These are phyloP conservation scores for Psettodes erumei DNA, from an alignment of 2,113 vertebrate species.

Conservation along the genomic window DNA sequence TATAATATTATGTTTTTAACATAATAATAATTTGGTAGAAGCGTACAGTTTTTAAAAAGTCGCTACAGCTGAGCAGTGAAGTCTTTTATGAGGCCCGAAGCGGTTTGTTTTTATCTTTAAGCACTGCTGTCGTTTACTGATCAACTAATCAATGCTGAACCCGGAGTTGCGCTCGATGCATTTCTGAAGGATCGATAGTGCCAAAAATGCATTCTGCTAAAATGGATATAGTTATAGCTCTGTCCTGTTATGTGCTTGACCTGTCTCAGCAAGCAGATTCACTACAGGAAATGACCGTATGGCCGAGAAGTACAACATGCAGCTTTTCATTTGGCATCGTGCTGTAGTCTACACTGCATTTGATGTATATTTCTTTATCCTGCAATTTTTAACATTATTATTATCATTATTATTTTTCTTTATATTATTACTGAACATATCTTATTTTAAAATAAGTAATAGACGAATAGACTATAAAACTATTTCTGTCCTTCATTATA, in stretches of 20 bases:
- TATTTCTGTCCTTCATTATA: background rate
- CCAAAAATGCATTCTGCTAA: slow-evolving; percentile 51
- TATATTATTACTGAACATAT: background rate
- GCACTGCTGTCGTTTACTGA: slow-evolving; percentile 70
- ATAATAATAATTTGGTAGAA: too few relatives aligned
- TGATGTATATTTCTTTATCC: background rate
- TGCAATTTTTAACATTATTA: background rate
- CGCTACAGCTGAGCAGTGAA: background rate
- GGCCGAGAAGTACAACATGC: slow-evolving; percentile 28
- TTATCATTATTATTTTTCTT: background rate
- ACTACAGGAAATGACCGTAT: slow-evolving; percentile 43
- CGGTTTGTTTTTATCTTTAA: slow-evolving; percentile 70
- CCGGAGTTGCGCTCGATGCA: slow-evolving; percentile 62
- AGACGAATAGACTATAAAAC: background rate
- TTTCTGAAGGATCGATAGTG: slow-evolving; percentile 68
- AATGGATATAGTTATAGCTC: slow-evolving; percentile 47
- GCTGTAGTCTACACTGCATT: background rate
- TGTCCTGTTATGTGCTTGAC: slow-evolving; percentile 58
- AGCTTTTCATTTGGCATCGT: slow-evolving; percentile 48
- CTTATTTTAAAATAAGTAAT: background rate
- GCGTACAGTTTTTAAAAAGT: background rate
- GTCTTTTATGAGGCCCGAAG: slow-evolving; percentile 44
- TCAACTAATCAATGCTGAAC: slow-evolving; percentile 75
- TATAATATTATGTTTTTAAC: background rate
- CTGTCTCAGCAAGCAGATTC: slow-evolving; percentile 61